A percentile compares a stretch with the other conserved stretches of the same genome.
Conservation (phyloP, 2,797 vertebrate species). For the Scolopax rusticola region DNA sequence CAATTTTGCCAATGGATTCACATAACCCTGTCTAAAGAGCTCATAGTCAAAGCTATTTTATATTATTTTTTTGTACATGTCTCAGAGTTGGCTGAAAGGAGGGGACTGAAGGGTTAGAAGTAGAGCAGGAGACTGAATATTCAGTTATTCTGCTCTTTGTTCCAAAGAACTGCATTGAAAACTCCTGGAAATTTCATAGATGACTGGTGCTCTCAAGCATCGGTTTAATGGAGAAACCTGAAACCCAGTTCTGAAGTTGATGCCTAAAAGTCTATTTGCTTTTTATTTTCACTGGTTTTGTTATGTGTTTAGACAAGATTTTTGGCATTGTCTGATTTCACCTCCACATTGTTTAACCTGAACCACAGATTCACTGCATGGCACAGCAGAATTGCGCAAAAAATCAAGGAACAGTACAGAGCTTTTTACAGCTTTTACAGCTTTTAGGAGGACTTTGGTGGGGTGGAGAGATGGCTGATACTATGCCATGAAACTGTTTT, state of each 20-base stretch:
- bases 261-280: not conserved
- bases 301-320: not conserved
- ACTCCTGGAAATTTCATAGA: not conserved
- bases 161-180: not conserved
- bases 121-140: not conserved
- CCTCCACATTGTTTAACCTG: slow-evolving; percentile 6
- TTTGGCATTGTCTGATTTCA: not conserved
- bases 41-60: not conserved
- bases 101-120: not conserved
- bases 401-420: not conserved
- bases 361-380: not conserved
- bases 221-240: slow-evolving; percentile 5
- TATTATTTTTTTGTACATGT: not conserved
- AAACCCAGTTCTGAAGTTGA: slow-evolving; percentile 28
- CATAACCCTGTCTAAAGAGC: not conserved
- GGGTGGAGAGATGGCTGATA: not conserved
- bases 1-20: not conserved
- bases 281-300: slow-evolving; percentile 36
- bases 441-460: not conserved
- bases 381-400: not conserved
- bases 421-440: not conserved
- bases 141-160: not conserved
- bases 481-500: not conserved
- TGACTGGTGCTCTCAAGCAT: not conserved
- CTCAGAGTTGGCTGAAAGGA: slow-evolving; percentile 7